phyloP scores from a whole-genome alignment of 1,140 invertebrate species.

The Leguminivora glycinivorella region DNA sequence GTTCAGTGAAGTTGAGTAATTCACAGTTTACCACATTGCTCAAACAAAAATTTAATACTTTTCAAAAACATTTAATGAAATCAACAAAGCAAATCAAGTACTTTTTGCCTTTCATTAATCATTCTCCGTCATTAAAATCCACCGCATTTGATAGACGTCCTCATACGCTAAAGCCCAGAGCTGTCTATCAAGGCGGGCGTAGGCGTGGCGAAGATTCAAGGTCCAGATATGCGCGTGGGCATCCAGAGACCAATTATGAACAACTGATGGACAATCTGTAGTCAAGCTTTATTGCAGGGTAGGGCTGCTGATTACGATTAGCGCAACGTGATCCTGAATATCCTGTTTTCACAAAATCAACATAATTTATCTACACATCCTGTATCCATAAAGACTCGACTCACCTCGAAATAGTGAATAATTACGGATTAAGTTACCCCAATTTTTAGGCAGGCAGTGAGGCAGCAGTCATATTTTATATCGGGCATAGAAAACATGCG shows the following conservation, averaged over 20 bases:
- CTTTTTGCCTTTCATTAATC: not conserved
- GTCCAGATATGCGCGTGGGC: slow-evolving; percentile 23
- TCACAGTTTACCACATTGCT: no score
- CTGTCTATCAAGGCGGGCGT: not conserved
- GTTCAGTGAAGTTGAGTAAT: no score
- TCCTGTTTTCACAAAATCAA: not conserved
- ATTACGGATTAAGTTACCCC: no score
- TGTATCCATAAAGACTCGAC: no score
- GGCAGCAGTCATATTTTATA: no score
- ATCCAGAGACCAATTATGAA: slow-evolving; percentile 19
- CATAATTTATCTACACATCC: no score
- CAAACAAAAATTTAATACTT: no score
- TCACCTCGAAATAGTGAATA: no score
- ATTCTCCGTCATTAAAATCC: not conserved
- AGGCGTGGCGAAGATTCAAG: slow-evolving; percentile 20
- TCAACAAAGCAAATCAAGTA: not conserved
- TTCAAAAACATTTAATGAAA: not conserved
- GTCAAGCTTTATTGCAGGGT: not conserved
- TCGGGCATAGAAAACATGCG: no score
- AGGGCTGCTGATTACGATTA: not conserved
- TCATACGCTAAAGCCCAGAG: not conserved
- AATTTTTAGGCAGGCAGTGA: no score
- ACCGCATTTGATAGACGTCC: slow-evolving; percentile 6
- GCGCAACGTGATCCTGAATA: not conserved
- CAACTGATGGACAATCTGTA: slow-evolving; percentile 17